Percentiles rank a stretch among this genome's conserved stretches.
Conservation (phyloP, 2,797 vertebrate genomes). For the Chrosomus eos region DNA sequence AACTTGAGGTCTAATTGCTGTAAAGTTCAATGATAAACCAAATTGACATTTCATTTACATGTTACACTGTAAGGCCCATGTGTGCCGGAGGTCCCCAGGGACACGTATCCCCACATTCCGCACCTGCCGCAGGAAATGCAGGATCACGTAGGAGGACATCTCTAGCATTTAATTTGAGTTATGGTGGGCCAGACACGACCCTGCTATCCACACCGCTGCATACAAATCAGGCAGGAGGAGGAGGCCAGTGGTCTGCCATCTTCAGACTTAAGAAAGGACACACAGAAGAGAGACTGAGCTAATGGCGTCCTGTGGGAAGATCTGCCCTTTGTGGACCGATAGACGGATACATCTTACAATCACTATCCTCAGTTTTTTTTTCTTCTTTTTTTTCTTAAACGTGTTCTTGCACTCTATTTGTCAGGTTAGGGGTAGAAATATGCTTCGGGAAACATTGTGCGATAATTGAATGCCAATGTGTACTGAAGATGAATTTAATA, state of each 20-base stretch:
- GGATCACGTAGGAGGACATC: conserved; percentile 42
- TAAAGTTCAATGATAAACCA: conserved; percentile 51
- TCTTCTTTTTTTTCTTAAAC: not conserved
- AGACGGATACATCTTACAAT: not conserved
- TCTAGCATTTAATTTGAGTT: conserved; percentile 36
- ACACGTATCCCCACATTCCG: not conserved
- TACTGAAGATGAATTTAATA: not conserved
- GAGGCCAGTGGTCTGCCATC: not conserved
- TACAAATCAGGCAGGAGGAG: conserved; percentile 33
- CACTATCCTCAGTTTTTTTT: not conserved
- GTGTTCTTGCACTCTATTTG: not conserved
- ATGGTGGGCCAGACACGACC: conserved; percentile 14
- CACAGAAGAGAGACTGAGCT: conserved; percentile 29
- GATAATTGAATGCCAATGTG: conserved; percentile 18
- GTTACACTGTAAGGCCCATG: conserved; percentile 4
- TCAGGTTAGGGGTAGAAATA: not conserved
- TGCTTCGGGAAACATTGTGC: not conserved
- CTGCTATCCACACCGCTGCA: conserved; percentile 4
- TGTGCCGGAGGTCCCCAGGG: not conserved
- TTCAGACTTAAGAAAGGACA: conserved; percentile 36
- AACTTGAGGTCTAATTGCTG: conserved; percentile 36
- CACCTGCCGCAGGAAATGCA: conserved; percentile 26
- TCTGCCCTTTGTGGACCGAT: conserved; percentile 55
- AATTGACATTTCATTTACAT: conserved; percentile 58
- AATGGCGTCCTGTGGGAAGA: conserved; percentile 57